Base-by-base conservation (phyloP, 2,888 invertebrate species). In the Lasioglossum zephyrum region DNA sequence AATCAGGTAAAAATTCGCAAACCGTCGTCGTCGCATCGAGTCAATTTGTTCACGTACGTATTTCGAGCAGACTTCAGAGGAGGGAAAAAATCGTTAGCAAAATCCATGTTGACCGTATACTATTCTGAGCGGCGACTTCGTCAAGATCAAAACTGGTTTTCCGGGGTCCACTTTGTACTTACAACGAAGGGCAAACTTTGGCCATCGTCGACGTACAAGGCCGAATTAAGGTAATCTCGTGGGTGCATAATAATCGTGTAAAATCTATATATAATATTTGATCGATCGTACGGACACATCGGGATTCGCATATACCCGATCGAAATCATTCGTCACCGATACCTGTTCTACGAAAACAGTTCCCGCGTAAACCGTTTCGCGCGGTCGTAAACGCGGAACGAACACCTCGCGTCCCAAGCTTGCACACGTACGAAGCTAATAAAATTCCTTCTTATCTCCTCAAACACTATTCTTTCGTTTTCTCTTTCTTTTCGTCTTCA, bases 1-100 rank as follows among this genome's bases (percentile, higher is more conserved):
- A 88, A 78, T 90, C 84, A 90, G 73, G 81, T 90, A 90, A 88
- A 90, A 90, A 90, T 83, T 26, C 77, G 76, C 76, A 80, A 73
- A 81, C 77, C 72, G 72, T 36, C 57, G 13, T 60, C 63, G 13
- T 60, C 69, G 39, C 75, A 11, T 36, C 16, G 36, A 36, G 75
- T 36, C 41, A 85, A 73, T 82, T 85, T 69, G 53, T 73, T 53
- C 44, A 36, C 57, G 39, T 81, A 82, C 80, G 66, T 74, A 73
- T 39, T 63, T 77, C 82, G 73, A 84, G 76, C 76, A 78, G 73
- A 60, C 44, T 74, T 57, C 11, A n/a, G 11, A 74, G 63, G 63
- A 57, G 72, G 69, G 72, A 79, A 83, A 86, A 88, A 77, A 44
- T 87, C 44, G 47, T 77, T 79, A 79, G 79, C 73, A 79, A 79